These are phyloP conservation scores for Phyllotis vaccarum DNA, from an alignment of 2,797 vertebrate species.

Conservation along the genomic window DNA sequence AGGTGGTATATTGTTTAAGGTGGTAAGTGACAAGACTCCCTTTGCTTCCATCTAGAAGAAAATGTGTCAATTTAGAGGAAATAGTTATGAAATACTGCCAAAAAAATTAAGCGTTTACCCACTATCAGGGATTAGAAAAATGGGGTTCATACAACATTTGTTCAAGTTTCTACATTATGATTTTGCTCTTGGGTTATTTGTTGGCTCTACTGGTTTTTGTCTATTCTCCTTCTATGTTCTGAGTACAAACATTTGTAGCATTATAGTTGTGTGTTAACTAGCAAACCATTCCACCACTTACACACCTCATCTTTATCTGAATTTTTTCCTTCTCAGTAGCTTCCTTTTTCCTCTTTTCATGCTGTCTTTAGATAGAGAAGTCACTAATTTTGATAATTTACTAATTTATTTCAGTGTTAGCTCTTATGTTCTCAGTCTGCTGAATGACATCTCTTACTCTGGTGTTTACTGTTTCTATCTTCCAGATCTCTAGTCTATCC, in stretches of 20 bases:
- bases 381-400: neutral
- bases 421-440: neutral
- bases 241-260: neutral
- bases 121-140: neutral
- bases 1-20: neutral
- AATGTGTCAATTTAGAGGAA: neutral
- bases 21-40: neutral
- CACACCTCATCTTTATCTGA: neutral
- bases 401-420: neutral
- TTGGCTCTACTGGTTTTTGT: neutral
- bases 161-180: neutral
- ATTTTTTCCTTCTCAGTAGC: neutral
- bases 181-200: neutral
- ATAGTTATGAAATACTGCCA: neutral
- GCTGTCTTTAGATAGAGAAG: neutral
- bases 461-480: neutral
- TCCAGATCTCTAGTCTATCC: neutral
- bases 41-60: neutral
- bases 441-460: neutral
- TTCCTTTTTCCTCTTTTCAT: neutral
- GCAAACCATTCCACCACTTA: too few species aligned
- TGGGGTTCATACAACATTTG: neutral
- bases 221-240: neutral
- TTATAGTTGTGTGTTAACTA: neutral
- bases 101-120: neutral